These are phyloP conservation scores for Pseudochromis fuscus DNA, from an alignment of 2,797 vertebrate genomes.

Conservation along the genomic window DNA sequence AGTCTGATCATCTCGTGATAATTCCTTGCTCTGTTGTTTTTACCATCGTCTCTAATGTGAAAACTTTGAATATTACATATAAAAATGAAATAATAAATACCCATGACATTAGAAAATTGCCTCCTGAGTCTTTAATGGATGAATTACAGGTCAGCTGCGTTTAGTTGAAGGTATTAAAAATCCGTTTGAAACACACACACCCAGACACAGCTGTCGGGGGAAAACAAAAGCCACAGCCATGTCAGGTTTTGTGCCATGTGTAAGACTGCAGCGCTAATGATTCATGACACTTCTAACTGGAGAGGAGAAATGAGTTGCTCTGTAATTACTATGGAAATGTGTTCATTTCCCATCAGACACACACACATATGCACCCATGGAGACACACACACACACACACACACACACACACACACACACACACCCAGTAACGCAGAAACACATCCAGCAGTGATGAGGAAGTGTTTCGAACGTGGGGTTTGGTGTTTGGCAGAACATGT, in stretches of 20 bases:
- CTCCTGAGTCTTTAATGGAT: slow-evolving; percentile 13
- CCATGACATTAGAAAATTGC: slow-evolving; percentile 8
- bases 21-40: neutral
- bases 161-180: slow-evolving; percentile 49
- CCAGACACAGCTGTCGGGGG: slow-evolving; percentile 62
- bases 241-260: slow-evolving; percentile 74
- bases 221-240: slow-evolving; percentile 68
- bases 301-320: slow-evolving; percentile 81
- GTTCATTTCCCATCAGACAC: slow-evolving; percentile 79
- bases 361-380: slow-evolving; percentile 43
- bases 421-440: slow-evolving; percentile 44
- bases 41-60: neutral
- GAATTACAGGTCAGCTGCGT: slow-evolving; percentile 36
- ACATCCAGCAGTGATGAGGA: slow-evolving; percentile 48
- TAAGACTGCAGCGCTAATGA: slow-evolving; percentile 81
- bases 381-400: slow-evolving; percentile 42
- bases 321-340: slow-evolving; percentile 87
- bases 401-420: slow-evolving; percentile 48
- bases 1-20: neutral
- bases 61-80: slow-evolving; percentile 5
- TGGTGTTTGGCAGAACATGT: slow-evolving; percentile 37
- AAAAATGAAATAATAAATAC: slow-evolving; percentile 21
- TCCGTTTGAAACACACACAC: slow-evolving; percentile 39
- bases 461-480: slow-evolving; percentile 41
- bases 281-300: slow-evolving; percentile 85